A percentile compares a stretch with the other conserved stretches of the same genome.
phyloP scores from a whole-genome alignment of 2,797 vertebrate genomes.

The Acridotheres tristis region DNA sequence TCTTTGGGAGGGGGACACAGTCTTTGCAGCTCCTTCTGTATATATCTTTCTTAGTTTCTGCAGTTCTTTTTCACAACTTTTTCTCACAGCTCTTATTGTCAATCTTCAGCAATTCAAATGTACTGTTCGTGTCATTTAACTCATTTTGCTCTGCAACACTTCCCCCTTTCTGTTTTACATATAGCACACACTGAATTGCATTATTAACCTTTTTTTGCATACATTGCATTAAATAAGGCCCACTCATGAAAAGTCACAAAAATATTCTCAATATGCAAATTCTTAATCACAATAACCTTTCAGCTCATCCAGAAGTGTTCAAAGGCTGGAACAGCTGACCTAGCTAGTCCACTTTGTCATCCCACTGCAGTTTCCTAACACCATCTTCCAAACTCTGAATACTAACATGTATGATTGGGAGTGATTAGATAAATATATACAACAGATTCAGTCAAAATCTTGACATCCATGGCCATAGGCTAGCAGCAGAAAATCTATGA shows the following conservation, averaged over 20 bases:
- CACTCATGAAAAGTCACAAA: background rate
- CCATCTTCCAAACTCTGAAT: background rate
- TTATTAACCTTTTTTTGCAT: background rate
- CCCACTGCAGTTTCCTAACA: background rate
- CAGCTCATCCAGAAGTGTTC: too few species aligned
- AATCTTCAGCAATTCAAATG: background rate
- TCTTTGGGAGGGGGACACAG: background rate
- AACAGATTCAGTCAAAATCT: background rate
- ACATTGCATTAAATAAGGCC: background rate
- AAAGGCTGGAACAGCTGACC: background rate
- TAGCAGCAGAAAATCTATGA: background rate
- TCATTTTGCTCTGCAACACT: background rate
- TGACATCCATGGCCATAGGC: too few species aligned
- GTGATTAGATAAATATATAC: background rate
- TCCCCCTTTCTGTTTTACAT: background rate
- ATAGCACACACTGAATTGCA: rapidly evolving
- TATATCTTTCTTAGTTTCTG: background rate
- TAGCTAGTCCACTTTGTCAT: rapidly evolving
- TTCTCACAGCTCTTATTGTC: background rate
- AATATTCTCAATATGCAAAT: background rate
- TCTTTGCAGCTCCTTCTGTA: background rate
- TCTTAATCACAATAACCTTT: rapidly evolving
- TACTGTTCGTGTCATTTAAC: background rate
- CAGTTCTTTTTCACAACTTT: background rate
- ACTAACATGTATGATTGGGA: background rate